A percentile compares a stretch with the other conserved stretches of the same genome.
phyloP scores from a whole-genome alignment of 2,888 invertebrate species.

The Resseliella maxima region DNA sequence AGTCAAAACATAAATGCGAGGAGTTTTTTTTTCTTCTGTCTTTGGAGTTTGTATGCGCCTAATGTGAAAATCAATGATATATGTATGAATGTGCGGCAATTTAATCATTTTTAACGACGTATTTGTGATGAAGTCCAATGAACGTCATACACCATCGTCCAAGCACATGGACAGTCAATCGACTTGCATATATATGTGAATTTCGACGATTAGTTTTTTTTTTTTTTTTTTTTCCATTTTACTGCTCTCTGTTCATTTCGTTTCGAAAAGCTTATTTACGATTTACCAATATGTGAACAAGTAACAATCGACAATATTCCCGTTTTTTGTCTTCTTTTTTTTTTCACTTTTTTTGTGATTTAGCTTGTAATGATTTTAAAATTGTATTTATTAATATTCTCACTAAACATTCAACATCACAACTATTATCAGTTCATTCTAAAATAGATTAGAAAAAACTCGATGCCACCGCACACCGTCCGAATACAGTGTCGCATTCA shows the following conservation, averaged over 20 bases:
- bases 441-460: constrained; percentile 41
- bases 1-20: not conserved
- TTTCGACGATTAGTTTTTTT: not conserved
- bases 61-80: not conserved
- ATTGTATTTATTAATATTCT: constrained; percentile 18
- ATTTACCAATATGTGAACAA: no score
- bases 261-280: no score
- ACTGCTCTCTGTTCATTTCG: not conserved
- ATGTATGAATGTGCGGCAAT: constrained; percentile 33
- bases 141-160: not conserved
- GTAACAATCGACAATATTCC: no score
- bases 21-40: no score
- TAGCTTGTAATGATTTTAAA: not conserved
- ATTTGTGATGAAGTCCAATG: no score
- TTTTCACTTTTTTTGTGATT: not conserved
- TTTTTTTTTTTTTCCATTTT: no score
- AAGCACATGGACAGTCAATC: not conserved
- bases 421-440: constrained; percentile 8
- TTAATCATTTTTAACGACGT: no score
- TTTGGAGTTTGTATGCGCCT: no score
- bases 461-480: no score
- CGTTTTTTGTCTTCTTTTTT: not conserved
- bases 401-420: not conserved
- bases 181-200: constrained; percentile 10
- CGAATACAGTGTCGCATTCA: not conserved